Evolutionary conservation across 2,888 invertebrate species (phyloP).

Genomic region (Linnaemya tessellans): DNA sequence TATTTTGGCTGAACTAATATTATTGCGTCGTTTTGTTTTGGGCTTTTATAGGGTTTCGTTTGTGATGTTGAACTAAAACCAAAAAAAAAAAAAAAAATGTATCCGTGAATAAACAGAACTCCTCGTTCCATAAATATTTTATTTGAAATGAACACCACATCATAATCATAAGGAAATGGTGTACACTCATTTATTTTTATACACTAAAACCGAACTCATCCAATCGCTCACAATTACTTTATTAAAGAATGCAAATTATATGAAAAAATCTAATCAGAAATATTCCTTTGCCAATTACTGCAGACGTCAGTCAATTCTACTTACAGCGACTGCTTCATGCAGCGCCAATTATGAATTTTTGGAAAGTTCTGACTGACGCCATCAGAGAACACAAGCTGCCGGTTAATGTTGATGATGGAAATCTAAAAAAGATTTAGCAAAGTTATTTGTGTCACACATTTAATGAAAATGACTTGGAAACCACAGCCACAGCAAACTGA

Average conservation of each 20-base stretch:
- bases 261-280: conserved; percentile 59
- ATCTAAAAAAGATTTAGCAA: conserved; percentile 57
- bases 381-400: conserved; percentile 28
- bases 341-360: conserved; percentile 64
- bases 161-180: conserved; percentile 29
- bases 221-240: conserved; percentile 54
- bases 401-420: conserved; percentile 50
- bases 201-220: conserved; percentile 18
- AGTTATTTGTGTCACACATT: conserved; percentile 69
- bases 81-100: too few species aligned
- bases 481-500: conserved; percentile 19
- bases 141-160: too few species aligned
- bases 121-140: too few species aligned
- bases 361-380: conserved; percentile 59
- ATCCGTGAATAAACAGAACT: too few species aligned
- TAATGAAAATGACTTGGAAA: conserved; percentile 55
- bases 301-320: conserved; percentile 19
- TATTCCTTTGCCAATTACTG: conserved; percentile 1
- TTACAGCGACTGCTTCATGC: conserved; percentile 38
- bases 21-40: too few species aligned
- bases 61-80: too few species aligned
- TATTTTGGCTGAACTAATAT: too few species aligned
- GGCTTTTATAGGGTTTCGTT: too few species aligned
- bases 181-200: neutral
- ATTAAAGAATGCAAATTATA: conserved; percentile 62